A percentile compares a stretch with the other conserved stretches of the same genome.
phyloP scores from a whole-genome alignment of 2,888 invertebrate genomes.

The Yponomeuta plumbellus region DNA sequence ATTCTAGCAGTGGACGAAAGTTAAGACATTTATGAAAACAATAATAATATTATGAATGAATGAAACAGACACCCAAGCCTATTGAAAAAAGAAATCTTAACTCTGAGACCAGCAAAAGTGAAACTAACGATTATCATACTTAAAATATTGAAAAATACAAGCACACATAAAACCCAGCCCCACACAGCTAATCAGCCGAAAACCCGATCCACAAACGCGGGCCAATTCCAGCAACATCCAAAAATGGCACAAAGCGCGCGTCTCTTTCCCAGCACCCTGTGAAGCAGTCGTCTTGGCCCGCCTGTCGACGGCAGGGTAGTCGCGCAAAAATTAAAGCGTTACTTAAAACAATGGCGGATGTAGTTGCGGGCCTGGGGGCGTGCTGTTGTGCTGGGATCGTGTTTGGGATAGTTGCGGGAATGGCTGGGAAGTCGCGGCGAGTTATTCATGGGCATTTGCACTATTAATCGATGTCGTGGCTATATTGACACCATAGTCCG shows the following conservation, averaged over 20 bases:
- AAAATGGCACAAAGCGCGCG: background rate
- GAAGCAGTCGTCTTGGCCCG: slow-evolving; percentile 12
- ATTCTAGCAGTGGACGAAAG: too few species aligned
- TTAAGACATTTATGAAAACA: too few species aligned
- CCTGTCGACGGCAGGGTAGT: slow-evolving; percentile 11
- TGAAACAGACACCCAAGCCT: too few species aligned
- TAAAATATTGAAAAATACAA: too few species aligned
- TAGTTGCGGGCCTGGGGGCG: background rate
- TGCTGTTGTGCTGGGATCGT: background rate
- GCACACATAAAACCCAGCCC: too few species aligned
- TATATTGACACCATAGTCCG: too few species aligned
- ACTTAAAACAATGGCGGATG: slow-evolving; percentile 13
- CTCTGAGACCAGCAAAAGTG: too few species aligned
- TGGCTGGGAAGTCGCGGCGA: background rate
- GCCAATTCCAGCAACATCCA: background rate
- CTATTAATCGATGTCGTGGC: background rate
- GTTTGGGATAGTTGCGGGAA: background rate
- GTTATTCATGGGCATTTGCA: background rate
- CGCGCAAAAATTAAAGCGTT: slow-evolving; percentile 16
- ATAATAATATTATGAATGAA: too few species aligned
- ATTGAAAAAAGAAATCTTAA: too few species aligned
- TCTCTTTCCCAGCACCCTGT: background rate
- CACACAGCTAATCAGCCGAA: background rate
- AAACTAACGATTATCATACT: too few species aligned
- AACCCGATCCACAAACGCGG: background rate